phyloP scores from a whole-genome alignment of 2,888 invertebrate genomes.

The Rhagophthalmus giganteus region DNA sequence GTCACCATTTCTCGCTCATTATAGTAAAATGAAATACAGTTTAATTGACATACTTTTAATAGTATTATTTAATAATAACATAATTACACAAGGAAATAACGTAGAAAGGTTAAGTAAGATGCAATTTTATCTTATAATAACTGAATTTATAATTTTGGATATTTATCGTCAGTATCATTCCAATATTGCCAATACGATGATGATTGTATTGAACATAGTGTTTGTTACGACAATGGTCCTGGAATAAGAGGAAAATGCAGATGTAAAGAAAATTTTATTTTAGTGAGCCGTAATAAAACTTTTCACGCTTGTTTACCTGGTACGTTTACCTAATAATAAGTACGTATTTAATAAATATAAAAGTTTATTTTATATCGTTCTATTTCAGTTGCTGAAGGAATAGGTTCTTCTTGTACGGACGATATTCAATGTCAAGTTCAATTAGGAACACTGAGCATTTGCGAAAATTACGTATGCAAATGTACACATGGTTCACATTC shows the following conservation, averaged over 20 bases:
- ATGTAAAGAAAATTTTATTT: slow-evolving; percentile 52
- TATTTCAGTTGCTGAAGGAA: slow-evolving; percentile 40
- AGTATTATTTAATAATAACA: no score
- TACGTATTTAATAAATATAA: no score
- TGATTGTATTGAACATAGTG: slow-evolving; percentile 48
- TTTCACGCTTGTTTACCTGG: slow-evolving; percentile 50
- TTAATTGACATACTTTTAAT: no score
- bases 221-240: slow-evolving; percentile 48
- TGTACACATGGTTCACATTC: slow-evolving; percentile 43
- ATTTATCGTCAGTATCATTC: slow-evolving; percentile 29
- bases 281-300: slow-evolving; percentile 50
- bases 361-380: no score
- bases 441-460: slow-evolving; percentile 41
- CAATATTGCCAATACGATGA: slow-evolving; percentile 41
- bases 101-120: slow-evolving; percentile 7
- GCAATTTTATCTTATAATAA: background rate
- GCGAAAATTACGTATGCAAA: slow-evolving; percentile 40
- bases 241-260: slow-evolving; percentile 47
- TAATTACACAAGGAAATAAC: slow-evolving; percentile 1
- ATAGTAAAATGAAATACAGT: no score
- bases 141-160: background rate
- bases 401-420: slow-evolving; percentile 44
- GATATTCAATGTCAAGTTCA: slow-evolving; percentile 47
- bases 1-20: no score
- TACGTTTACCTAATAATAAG: no score